These are phyloP conservation scores for Germaria angustata DNA, from an alignment of 2,888 invertebrate species.

Conservation along the genomic window DNA sequence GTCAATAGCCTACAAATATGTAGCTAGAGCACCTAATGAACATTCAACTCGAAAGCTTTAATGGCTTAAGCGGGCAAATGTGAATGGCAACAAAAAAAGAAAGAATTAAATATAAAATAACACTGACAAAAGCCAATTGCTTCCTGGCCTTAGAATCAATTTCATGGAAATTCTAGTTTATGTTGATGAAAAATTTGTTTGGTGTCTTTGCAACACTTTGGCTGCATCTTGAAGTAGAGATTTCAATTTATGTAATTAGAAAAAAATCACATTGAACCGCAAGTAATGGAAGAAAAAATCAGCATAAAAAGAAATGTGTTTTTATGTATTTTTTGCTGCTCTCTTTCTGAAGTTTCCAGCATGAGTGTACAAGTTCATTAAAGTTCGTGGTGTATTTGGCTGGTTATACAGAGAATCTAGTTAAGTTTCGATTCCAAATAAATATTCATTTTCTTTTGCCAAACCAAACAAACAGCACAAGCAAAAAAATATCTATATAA, in stretches of 20 bases:
- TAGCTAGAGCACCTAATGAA: slow-evolving; percentile 22
- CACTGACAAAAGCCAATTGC: slow-evolving; percentile 47
- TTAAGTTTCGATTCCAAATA: slow-evolving; percentile 9
- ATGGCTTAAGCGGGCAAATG: background rate
- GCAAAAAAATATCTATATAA: background rate
- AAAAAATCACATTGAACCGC: slow-evolving; percentile 21
- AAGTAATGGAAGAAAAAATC: background rate
- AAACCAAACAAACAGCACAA: background rate
- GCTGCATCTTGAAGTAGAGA: slow-evolving; percentile 2
- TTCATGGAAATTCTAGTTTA: slow-evolving; percentile 52
- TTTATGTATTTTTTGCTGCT: background rate
- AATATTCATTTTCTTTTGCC: slow-evolving; percentile 23
- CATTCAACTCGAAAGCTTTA: slow-evolving; percentile 16
- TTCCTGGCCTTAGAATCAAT: slow-evolving; percentile 62
- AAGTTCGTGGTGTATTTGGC: slow-evolving; percentile 37
- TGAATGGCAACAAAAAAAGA: background rate
- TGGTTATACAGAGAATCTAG: slow-evolving; percentile 14
- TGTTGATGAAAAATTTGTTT: slow-evolving; percentile 12
- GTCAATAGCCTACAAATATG: slow-evolving; percentile 33
- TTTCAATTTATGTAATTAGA: slow-evolving; percentile 49
- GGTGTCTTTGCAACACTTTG: background rate
- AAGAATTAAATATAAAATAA: background rate
- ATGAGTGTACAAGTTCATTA: slow-evolving; percentile 24
- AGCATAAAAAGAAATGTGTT: slow-evolving; percentile 6
- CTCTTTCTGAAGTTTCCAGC: background rate